These are phyloP conservation scores for Halichoerus grypus DNA, from an alignment of 2,113 vertebrate species.

Conservation along the genomic window DNA sequence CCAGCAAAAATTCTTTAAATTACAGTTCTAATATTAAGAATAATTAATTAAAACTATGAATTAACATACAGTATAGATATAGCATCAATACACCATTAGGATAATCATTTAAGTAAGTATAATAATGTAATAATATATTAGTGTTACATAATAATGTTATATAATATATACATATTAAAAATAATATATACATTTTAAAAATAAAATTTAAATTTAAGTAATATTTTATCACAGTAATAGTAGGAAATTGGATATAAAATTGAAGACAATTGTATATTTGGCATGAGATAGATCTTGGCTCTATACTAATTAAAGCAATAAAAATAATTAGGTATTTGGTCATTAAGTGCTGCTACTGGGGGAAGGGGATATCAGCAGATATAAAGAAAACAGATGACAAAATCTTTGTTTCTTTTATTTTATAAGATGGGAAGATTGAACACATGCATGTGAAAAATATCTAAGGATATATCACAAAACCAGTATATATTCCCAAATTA, in stretches of 20 bases:
- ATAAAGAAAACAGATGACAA: not conserved
- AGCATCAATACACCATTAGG: not conserved
- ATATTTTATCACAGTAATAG: slow-evolving; percentile 29
- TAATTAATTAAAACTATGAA: not conserved
- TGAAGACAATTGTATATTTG: not conserved
- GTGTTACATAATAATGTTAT: not conserved
- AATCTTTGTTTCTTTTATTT: not conserved
- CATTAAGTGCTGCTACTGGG: not conserved
- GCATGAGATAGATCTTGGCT: not conserved
- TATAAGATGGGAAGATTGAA: not conserved
- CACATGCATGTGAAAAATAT: not conserved
- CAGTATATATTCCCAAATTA: not conserved
- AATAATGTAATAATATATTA: not conserved
- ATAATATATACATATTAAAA: not conserved
- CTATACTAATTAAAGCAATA: not conserved
- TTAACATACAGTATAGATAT: not conserved
- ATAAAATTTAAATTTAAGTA: slow-evolving; percentile 39
- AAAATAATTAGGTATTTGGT: not conserved
- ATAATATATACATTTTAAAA: not conserved
- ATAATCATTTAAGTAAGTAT: not conserved
- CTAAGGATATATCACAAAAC: not conserved
- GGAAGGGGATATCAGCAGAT: not conserved
- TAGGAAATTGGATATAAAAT: not conserved
- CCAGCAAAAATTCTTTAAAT: not conserved
- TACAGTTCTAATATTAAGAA: slow-evolving; percentile 41